Evolutionary conservation across 35 echinoderm and acorn worm genomes (phyloP).

Genomic region (Chiridota heheva): DNA sequence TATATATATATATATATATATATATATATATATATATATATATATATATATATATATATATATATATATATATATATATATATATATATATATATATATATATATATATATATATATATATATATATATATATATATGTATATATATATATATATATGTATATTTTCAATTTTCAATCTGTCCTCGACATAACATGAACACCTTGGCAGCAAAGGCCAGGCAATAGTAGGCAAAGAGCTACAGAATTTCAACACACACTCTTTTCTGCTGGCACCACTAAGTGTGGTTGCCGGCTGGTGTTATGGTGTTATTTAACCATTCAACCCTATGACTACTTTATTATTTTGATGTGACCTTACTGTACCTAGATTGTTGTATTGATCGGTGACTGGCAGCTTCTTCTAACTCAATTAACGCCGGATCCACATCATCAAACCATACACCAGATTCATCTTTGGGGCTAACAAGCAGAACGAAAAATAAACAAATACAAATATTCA

Average conservation of each 20-base stretch:
- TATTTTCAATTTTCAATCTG: too few relatives aligned
- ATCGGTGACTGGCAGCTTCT: background rate
- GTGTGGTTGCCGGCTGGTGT: background rate
- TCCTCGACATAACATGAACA: too few relatives aligned
- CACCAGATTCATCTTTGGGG: constrained; percentile 19
- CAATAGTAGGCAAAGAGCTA: too few relatives aligned
- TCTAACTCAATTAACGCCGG: constrained; percentile 50
- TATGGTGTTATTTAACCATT: background rate
- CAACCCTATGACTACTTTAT: background rate
- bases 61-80: too few relatives aligned
- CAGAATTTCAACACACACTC: background rate
- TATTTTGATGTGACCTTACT: background rate
- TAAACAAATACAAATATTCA: background rate
- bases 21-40: too few relatives aligned
- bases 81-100: too few relatives aligned
- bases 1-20: too few relatives aligned
- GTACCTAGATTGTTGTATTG: background rate
- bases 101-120: too few relatives aligned
- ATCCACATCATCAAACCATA: constrained; percentile 91
- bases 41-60: too few relatives aligned
- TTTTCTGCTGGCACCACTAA: background rate
- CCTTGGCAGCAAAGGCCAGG: too few relatives aligned
- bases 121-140: too few relatives aligned
- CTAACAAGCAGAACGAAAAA: background rate
- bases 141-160: too few relatives aligned